Evolutionary conservation across 2,113 vertebrate species (phyloP).

Genomic region (Perca flavescens): DNA sequence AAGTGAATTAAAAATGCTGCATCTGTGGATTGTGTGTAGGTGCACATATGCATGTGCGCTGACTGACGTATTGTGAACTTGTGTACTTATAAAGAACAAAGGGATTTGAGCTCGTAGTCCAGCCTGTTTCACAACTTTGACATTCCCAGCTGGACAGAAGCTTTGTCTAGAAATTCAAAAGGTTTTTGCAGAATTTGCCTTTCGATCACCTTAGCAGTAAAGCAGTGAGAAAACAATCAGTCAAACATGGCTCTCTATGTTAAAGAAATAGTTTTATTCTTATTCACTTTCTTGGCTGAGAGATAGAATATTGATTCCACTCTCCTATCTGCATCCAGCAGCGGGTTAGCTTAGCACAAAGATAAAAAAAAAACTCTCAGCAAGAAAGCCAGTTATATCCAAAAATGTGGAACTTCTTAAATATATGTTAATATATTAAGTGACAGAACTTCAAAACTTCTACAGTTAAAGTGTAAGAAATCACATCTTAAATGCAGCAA

Average conservation of each 20-base stretch:
- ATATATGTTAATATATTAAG: background rate
- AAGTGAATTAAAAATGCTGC: slow-evolving; percentile 63
- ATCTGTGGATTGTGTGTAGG: background rate
- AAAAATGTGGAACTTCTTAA: background rate
- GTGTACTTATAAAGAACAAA: background rate
- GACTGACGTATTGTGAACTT: slow-evolving; percentile 17
- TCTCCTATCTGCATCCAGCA: background rate
- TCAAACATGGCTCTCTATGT: background rate
- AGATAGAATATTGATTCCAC: background rate
- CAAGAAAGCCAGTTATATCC: background rate
- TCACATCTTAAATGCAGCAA: slow-evolving; percentile 3
- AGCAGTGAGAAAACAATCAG: background rate
- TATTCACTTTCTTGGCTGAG: background rate
- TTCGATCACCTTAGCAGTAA: background rate
- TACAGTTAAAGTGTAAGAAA: background rate
- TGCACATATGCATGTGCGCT: background rate
- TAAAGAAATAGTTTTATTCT: background rate
- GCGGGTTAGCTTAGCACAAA: background rate
- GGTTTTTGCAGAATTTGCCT: background rate
- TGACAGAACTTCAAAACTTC: background rate
- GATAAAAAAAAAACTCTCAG: background rate
- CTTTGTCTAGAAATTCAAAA: background rate
- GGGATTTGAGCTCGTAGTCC: background rate
- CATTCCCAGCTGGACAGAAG: background rate
- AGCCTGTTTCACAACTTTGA: background rate